Evolutionary conservation across 2,888 invertebrate genomes (phyloP), one percentile per base, ranked within the genome.

Genomic region (Micoletzkya japonica): DNA sequence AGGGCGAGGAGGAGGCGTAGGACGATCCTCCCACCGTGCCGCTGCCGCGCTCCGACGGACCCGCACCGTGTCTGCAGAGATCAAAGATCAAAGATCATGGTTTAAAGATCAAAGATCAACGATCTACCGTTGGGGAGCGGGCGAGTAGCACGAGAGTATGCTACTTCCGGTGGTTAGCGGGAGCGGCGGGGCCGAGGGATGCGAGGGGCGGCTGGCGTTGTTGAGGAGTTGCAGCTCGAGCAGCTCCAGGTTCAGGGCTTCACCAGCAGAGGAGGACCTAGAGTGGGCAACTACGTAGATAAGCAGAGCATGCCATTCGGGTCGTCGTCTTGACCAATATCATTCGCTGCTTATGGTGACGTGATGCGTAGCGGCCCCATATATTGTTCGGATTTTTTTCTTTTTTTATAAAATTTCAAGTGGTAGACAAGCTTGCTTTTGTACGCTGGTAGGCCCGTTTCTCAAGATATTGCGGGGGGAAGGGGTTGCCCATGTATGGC

Each of bases 181-280:
- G 20, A 44, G 10, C 44, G 10, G 10, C 10, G 10, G 10, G 10
- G 20, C 20, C 44, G 44, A 10, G 10, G 20, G 20, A 10, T 44
- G 44, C 10, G 10, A 20, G 10, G 44, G 20, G 10, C 44, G 10
- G 44, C 20, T 14, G 10, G 10, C 20, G 44, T 44, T 44, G 44
- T 10, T 10, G 20, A 44, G 44, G 44, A 10, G 44, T 44, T 68
- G 39, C 6, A 68, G 68, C 32, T 74, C 73, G 30, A 75, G 54
- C 17, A 72, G 66, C 3, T 76, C 74, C 34, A 77, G 50, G 39
- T 78, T 78, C 34, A 80, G 54, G 17, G 73, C 73, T 56, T 82
- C 81, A 10, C 76, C 76, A 58, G 81, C 82, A 17, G 82, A 81
- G 4, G 81, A 71, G 17, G 80, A 81, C n/a, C 49, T 10, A 54